These are phyloP conservation scores for Tricholauxania praeusta DNA, from an alignment of 2,888 invertebrate species.

Conservation along the genomic window DNA sequence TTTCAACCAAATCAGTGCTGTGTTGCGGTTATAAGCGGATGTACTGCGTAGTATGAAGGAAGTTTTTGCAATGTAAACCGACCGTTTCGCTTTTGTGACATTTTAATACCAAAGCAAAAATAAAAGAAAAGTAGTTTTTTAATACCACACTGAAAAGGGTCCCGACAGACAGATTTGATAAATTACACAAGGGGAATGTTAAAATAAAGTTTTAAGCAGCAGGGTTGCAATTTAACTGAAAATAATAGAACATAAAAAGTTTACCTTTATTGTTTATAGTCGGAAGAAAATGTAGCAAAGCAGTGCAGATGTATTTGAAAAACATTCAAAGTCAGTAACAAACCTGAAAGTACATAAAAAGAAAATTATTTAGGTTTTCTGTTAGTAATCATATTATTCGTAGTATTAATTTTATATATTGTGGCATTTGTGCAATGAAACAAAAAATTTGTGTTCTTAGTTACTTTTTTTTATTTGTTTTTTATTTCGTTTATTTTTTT, in stretches of 20 bases:
- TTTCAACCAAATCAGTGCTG: slow-evolving; percentile 18
- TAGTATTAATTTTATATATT: too few species aligned
- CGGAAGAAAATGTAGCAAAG: too few species aligned
- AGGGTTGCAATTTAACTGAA: neutral
- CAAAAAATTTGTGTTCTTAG: too few species aligned
- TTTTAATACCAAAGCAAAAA: slow-evolving; percentile 10
- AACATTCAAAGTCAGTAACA: too few species aligned
- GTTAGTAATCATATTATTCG: too few species aligned
- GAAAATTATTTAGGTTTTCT: neutral
- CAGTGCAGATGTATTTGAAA: too few species aligned
- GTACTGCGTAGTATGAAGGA: neutral
- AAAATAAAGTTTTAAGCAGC: neutral
- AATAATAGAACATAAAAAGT: too few species aligned
- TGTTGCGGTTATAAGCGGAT: slow-evolving; percentile 4
- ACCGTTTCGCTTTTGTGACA: slow-evolving; percentile 15
- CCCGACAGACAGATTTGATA: slow-evolving; percentile 9
- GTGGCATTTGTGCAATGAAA: too few species aligned
- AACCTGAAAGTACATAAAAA: slow-evolving; percentile 13
- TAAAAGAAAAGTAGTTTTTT: slow-evolving; percentile 7
- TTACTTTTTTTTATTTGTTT: too few species aligned
- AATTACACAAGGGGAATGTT: slow-evolving; percentile 16
- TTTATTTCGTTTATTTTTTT: too few species aligned
- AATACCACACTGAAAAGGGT: slow-evolving; percentile 24
- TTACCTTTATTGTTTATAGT: too few species aligned
- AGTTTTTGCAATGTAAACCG: slow-evolving; percentile 7